These are phyloP conservation scores for Merops nubicus DNA, from an alignment of 2,113 vertebrate genomes.

Conservation along the genomic window DNA sequence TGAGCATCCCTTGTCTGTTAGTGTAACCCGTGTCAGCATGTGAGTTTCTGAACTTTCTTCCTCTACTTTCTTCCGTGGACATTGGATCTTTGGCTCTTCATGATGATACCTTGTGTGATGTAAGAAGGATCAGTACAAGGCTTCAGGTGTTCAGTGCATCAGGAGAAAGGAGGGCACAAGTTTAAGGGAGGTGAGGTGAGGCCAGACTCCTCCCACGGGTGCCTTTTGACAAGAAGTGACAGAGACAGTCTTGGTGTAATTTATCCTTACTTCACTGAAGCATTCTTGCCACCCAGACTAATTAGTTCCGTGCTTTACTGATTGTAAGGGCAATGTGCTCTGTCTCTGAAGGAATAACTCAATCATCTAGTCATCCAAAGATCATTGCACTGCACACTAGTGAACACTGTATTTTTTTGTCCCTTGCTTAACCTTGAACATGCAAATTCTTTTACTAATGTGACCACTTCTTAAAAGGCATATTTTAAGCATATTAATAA, in stretches of 20 bases:
- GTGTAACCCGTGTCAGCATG: rapidly evolving
- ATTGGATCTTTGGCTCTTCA: background rate
- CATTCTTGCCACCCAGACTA: background rate
- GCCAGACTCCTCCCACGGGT: background rate
- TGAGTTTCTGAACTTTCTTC: background rate
- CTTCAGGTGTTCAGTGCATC: rapidly evolving
- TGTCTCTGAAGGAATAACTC: background rate
- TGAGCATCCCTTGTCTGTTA: background rate
- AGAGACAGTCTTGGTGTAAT: background rate
- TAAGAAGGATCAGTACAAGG: background rate
- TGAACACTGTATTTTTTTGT: background rate
- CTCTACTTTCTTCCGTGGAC: background rate
- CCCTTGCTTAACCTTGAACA: background rate
- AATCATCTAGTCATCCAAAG: background rate
- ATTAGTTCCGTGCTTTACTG: background rate
- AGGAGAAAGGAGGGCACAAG: background rate
- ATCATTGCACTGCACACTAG: rapidly evolving
- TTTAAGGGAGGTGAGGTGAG: background rate
- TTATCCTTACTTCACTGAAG: background rate
- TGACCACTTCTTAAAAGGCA: background rate
- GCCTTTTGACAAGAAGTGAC: background rate
- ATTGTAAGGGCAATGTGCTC: background rate
- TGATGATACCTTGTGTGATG: rapidly evolving
- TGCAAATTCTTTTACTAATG: background rate
- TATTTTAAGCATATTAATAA: background rate